These are phyloP conservation scores for Danio kyathit DNA, from an alignment of 2,797 vertebrate genomes.

Conservation along the genomic window DNA sequence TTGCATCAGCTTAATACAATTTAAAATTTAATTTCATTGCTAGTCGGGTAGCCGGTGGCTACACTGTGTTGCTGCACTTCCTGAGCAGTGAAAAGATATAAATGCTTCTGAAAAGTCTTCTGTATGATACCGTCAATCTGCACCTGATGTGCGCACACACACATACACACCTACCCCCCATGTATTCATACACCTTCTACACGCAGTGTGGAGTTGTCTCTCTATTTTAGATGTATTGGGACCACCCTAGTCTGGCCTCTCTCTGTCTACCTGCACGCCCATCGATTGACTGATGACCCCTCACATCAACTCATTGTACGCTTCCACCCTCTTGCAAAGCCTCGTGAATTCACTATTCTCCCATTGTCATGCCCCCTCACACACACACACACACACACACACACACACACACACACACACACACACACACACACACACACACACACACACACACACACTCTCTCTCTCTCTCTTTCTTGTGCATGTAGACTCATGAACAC, in stretches of 20 bases:
- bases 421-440: not conserved
- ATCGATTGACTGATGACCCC: conserved; percentile 55
- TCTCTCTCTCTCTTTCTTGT: not conserved
- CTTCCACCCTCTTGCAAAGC: conserved; percentile 23
- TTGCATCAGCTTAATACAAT: conserved; percentile 36
- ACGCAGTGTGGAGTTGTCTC: conserved; percentile 28
- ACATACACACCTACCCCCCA: conserved; percentile 18
- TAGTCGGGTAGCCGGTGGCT: not conserved
- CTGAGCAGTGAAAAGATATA: conserved; percentile 18
- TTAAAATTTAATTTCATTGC: not conserved
- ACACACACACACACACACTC: too few species aligned
- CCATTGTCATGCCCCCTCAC: conserved; percentile 17
- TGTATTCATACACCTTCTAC: conserved; percentile 13
- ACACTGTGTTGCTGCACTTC: conserved; percentile 19
- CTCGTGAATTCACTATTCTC: conserved; percentile 35
- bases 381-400: too few species aligned
- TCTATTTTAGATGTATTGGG: conserved; percentile 52
- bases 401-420: too few species aligned
- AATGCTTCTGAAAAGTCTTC: conserved; percentile 40
- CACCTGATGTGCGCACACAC: conserved; percentile 11
- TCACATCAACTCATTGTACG: conserved; percentile 45
- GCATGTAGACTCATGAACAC: conserved; percentile 14
- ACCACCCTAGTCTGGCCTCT: conserved; percentile 42
- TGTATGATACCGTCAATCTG: conserved; percentile 39
- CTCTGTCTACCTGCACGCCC: conserved; percentile 28